Conservation (phyloP, 2,113 vertebrate species). For the Fulmarus glacialis region DNA sequence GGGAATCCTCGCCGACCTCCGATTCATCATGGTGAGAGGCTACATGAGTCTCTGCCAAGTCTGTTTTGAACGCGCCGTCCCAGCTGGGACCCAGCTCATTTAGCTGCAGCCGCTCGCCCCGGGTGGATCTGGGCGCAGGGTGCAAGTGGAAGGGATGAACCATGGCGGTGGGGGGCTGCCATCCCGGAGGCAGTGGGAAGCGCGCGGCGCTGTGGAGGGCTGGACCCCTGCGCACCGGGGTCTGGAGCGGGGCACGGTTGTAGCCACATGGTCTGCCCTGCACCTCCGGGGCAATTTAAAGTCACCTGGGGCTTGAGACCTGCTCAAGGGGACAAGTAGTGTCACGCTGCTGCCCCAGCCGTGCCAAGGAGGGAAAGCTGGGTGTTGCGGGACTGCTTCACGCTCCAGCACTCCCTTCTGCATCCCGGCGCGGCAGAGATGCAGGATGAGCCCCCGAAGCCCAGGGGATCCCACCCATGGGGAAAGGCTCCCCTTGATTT, state of each 20-base stretch:
- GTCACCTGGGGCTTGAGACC: neutral
- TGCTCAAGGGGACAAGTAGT: neutral
- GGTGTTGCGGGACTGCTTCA: neutral
- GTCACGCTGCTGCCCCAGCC: neutral
- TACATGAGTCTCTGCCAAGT: neutral
- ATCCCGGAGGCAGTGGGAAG: neutral
- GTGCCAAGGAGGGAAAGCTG: neutral
- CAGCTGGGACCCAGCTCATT: neutral
- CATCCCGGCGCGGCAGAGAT: neutral
- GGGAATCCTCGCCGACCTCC: neutral
- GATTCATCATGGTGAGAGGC: neutral
- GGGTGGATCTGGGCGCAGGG: neutral
- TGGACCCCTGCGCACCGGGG: neutral
- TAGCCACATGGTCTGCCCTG: neutral
- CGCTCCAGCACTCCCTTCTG: neutral
- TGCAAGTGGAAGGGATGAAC: neutral
- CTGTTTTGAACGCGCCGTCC: accelerated
- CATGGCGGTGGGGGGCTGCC: accelerated
- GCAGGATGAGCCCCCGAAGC: neutral
- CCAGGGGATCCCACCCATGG: neutral
- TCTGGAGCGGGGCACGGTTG: accelerated
- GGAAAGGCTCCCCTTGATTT: neutral
- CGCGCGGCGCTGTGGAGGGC: accelerated
- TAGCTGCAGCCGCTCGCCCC: neutral
- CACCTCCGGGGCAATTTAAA: neutral